Base-by-base conservation (phyloP, 2,888 invertebrate genomes). In the Heliconius ethilla region DNA sequence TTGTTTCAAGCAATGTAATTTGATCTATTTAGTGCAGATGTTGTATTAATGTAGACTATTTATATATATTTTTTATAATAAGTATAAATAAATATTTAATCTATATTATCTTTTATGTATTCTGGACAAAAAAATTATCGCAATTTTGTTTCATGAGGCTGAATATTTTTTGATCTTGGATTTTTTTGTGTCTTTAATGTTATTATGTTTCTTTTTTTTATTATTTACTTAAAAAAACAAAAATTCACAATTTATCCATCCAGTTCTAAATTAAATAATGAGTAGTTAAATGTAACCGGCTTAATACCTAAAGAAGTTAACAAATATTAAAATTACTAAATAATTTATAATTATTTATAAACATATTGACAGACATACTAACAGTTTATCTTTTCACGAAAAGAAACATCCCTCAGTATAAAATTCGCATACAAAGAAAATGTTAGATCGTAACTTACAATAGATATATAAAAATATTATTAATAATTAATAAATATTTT, bases 21-120 rank as follows among this genome's bases (percentile, higher is more conserved):
- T 55, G 55, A 55, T 22, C n/a, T n/a, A n/a, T 25, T 76, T 98
- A 98, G 92, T 98, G 98, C 90, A 96, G 98, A 83, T 98, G 98
- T 92, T 98, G 98, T 91, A 96, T 96, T 87, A 63, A 97, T 98
- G 51, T 89, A 59, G 97, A 98, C 93, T 98, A 97, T 98, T 91
- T 55, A 15, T 40, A 40, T 27, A 25, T 45, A 1, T 70, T 45
- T 45, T 45, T 25, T n/a, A 13, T n/a, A 5, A 65, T 65, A 65
- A 29, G 29, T 65, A 29, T 29, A 65, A 7, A 18, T 18, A 29
- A n/a, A 18, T 40, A 69, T 69, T 40, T 69, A 69, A 37, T 67
- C 37, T 67, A n/a, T 40, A 40, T 13, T 13, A 63, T 59, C n/a
- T n/a, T 59, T 10, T 69, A n/a, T 9, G 11, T 69, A 15, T 69